phyloP scores from a whole-genome alignment of 2,888 invertebrate genomes.

The Cyclophora albipunctata region DNA sequence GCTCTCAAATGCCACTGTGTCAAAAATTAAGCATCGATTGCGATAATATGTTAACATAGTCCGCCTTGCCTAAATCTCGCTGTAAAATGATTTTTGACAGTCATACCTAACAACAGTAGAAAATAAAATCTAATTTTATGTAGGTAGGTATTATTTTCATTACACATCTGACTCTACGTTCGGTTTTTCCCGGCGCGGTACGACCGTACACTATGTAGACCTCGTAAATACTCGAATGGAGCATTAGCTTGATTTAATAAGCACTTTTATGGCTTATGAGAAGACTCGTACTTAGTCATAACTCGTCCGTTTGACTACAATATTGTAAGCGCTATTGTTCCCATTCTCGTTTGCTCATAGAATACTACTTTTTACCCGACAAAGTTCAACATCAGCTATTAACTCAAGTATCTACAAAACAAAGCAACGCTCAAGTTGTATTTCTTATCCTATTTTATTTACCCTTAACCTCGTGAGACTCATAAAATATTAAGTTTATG shows the following conservation, averaged over 20 bases:
- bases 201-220: conserved; percentile 10
- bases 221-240: conserved; percentile 15
- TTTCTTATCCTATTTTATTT: conserved; percentile 14
- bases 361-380: conserved; percentile 19
- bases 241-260: conserved; percentile 21
- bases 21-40: too few relatives aligned
- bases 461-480: conserved; percentile 1
- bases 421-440: conserved; percentile 9
- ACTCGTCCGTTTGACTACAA: conserved; percentile 24
- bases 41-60: too few relatives aligned
- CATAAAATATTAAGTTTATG: background rate
- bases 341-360: conserved; percentile 30
- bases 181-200: too few relatives aligned
- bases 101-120: too few relatives aligned
- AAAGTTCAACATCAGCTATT: conserved; percentile 15
- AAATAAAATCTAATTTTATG: too few relatives aligned
- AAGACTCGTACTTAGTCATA: conserved; percentile 19
- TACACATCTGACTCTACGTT: too few relatives aligned
- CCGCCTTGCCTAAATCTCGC: too few relatives aligned
- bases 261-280: conserved; percentile 25
- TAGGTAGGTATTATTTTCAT: too few relatives aligned
- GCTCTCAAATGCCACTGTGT: too few relatives aligned
- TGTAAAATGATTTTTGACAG: too few relatives aligned
- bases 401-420: conserved; percentile 13
- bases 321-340: conserved; percentile 39